Base-by-base conservation (phyloP, 2,888 invertebrate species). In the Cantharis lateralis region DNA sequence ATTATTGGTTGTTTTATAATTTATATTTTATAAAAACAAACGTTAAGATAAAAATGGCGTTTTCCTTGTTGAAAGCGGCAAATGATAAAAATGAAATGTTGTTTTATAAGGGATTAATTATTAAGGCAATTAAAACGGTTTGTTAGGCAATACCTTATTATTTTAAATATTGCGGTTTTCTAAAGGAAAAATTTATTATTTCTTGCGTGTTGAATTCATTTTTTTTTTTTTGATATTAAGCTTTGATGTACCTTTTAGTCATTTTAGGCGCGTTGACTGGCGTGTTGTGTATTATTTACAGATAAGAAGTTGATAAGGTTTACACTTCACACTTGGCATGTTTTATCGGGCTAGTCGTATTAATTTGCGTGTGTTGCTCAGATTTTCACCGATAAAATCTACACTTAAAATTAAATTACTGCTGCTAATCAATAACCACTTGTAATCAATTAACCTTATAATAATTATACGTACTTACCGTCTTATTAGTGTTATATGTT, bases 311-410 rank as follows among this genome's bases (percentile, higher is more conserved):
- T 68, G 73, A 70, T 73, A 70, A 70, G 71, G 73, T 24, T 70
- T 61, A 68, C 66, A 77, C 68, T 77, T 77, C 77, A 77, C 77
- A 77, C 77, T 73, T 63, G 24, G 77, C 77, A 73, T 74, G 77
- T 61, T 62, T 61, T 76, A 63, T 28, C 64, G 24, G 20, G 24
- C 20, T 66, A 66, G n/a, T 20, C 20, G 64, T 18, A 66, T 66
- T 66, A 66, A 66, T 66, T 66, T 66, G 64, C 64, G 64, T 62
- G 63, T 74, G 63, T 72, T 72, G 64, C 69, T 72, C 48, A 48
- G 68, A 76, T 72, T 48, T 48, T 48, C n/a, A 48, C n/a, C 48
- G 48, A 48, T 48, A 48, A 2, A n/a, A 48, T 48, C 48, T 48
- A 48, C 48, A 48, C 48, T n/a, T 48, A 48, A 48, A 48, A n/a